These are phyloP conservation scores for Mizuhopecten yessoensis DNA, from an alignment of 1,140 invertebrate genomes.

Conservation along the genomic window DNA sequence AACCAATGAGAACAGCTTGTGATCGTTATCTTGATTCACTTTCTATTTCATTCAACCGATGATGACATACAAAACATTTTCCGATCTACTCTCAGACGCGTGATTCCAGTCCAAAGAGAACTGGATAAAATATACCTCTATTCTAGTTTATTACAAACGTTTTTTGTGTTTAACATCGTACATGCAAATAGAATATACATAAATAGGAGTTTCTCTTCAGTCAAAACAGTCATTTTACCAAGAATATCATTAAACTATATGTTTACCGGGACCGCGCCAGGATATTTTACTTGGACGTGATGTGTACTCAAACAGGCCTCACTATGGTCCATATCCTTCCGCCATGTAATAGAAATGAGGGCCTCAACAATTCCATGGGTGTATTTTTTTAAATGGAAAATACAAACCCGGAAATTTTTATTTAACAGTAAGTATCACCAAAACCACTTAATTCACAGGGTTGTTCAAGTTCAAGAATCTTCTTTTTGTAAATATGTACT, in stretches of 20 bases:
- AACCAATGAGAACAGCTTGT: constrained; percentile 6
- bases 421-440: too few relatives aligned
- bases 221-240: background rate
- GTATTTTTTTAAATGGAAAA: background rate
- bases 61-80: constrained; percentile 16
- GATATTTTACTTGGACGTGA: background rate
- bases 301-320: background rate
- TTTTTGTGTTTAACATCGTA: background rate
- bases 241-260: background rate
- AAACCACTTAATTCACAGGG: too few relatives aligned
- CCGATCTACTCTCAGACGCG: background rate
- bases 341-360: background rate
- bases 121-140: background rate
- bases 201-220: background rate
- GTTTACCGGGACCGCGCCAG: background rate
- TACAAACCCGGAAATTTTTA: background rate
- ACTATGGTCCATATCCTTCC: background rate
- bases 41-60: background rate
- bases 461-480: too few relatives aligned
- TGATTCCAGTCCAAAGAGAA: background rate
- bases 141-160: background rate
- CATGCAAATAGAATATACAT: background rate
- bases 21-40: background rate
- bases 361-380: background rate
- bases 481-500: too few relatives aligned